Percentiles rank a stretch among this genome's conserved stretches.
phyloP scores from a whole-genome alignment of 2,888 invertebrate species.

The Caradrina kadenii region DNA sequence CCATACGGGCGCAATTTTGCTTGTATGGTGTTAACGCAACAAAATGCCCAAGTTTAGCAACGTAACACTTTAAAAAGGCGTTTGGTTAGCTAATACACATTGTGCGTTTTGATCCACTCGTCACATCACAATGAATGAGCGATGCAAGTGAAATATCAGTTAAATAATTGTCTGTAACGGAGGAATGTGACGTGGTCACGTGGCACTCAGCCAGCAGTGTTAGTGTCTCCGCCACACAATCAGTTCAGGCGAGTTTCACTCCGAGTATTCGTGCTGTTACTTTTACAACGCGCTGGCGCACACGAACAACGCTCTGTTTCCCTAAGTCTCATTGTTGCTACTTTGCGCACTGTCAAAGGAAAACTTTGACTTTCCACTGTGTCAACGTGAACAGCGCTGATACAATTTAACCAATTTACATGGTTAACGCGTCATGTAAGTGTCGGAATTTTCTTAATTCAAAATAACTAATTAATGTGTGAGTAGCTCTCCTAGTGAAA shows the following conservation, averaged over 20 bases:
- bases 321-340: conserved; percentile 86
- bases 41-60: conserved; percentile 7
- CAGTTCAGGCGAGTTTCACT: conserved; percentile 89
- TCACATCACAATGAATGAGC: conserved; percentile 61
- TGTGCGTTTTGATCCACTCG: conserved; percentile 42
- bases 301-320: conserved; percentile 90
- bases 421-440: conserved; percentile 14
- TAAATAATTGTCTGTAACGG: conserved; percentile 77
- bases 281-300: conserved; percentile 89
- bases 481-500: not conserved
- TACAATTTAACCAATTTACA: conserved; percentile 36
- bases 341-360: conserved; percentile 74
- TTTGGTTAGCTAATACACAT: conserved; percentile 57
- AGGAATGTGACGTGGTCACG: conserved; percentile 86
- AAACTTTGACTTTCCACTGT: conserved; percentile 87
- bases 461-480: not conserved
- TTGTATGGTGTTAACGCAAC: not conserved
- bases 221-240: conserved; percentile 76
- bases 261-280: conserved; percentile 89
- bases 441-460: not conserved
- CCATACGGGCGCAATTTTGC: too few relatives aligned
- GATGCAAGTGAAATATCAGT: conserved; percentile 71
- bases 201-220: conserved; percentile 65
- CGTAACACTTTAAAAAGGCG: conserved; percentile 25
- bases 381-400: conserved; percentile 62